Conservation (phyloP, 2,888 invertebrate genomes). For the Apotomis betuletana region DNA sequence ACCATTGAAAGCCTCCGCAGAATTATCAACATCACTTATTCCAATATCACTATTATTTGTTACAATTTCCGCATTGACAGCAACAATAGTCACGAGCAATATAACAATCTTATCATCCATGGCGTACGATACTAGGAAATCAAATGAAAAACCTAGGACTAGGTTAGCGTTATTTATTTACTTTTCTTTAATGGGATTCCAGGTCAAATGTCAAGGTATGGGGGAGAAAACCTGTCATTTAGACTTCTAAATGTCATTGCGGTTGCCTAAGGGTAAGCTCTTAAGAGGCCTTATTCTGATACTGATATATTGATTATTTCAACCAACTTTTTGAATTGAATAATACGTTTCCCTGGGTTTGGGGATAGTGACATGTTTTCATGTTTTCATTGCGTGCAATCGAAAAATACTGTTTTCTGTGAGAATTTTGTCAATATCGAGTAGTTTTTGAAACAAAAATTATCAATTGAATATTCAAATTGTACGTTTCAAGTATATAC, state of each 20-base stretch:
- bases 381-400: too few species aligned
- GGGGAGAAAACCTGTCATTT: slow-evolving; percentile 68
- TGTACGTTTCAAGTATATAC: too few species aligned
- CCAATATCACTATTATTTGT: slow-evolving; percentile 40
- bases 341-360: too few species aligned
- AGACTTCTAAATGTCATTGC: slow-evolving; percentile 50
- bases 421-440: too few species aligned
- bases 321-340: too few species aligned
- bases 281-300: too few species aligned
- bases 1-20: slow-evolving; percentile 74
- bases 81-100: slow-evolving; percentile 46
- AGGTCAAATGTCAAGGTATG: slow-evolving; percentile 64
- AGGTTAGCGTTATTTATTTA: slow-evolving; percentile 71
- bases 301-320: too few species aligned
- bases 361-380: too few species aligned
- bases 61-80: slow-evolving; percentile 50
- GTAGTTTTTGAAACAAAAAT: too few species aligned
- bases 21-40: slow-evolving; percentile 45
- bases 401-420: too few species aligned
- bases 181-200: slow-evolving; percentile 66
- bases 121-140: slow-evolving; percentile 43
- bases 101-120: slow-evolving; percentile 61
- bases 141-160: slow-evolving; percentile 63
- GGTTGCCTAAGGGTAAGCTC: slow-evolving; percentile 45
- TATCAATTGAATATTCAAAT: too few species aligned